Evolutionary conservation across 64 coral and sea anemone genomes (phyloP).

Genomic region (Pachyseris speciosa): DNA sequence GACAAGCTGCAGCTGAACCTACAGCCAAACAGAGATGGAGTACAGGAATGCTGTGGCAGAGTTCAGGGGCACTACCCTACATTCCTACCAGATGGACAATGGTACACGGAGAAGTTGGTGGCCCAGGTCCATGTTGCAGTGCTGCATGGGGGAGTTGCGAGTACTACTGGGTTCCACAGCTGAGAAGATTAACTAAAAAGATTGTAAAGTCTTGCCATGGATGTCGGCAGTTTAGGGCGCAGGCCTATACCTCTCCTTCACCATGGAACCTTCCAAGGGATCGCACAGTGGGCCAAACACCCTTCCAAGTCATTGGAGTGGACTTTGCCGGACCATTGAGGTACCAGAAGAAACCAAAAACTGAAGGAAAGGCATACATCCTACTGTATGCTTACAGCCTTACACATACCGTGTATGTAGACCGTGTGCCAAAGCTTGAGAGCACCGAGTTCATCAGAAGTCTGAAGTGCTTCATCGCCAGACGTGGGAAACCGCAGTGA

Average conservation of each 20-base stretch:
- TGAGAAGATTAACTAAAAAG: no score
- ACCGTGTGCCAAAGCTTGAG: neutral
- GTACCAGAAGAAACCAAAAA: neutral
- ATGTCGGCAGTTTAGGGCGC: slow-evolving; percentile 26
- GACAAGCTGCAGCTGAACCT: slow-evolving; percentile 1
- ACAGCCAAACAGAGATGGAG: slow-evolving; percentile 11
- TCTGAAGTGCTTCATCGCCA: slow-evolving; percentile 18
- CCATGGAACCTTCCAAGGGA: slow-evolving; percentile 13
- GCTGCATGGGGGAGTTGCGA: neutral
- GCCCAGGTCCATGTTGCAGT: neutral
- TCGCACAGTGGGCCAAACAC: slow-evolving; percentile 1
- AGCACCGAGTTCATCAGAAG: slow-evolving; percentile 28
- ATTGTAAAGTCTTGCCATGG: slow-evolving; percentile 8
- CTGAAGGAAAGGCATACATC: slow-evolving; percentile 20
- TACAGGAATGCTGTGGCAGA: slow-evolving; percentile 30
- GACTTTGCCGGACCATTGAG: slow-evolving; percentile 22
- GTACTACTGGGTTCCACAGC: slow-evolving; percentile 1
- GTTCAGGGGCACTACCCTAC: slow-evolving; percentile 17
- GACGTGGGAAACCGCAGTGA: neutral
- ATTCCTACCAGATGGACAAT: slow-evolving; percentile 31
- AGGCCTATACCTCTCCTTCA: slow-evolving; percentile 1
- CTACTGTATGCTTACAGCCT: slow-evolving; percentile 17
- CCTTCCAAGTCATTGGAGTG: slow-evolving; percentile 32
- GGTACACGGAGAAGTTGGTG: slow-evolving; percentile 27
- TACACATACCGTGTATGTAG: neutral